Evolutionary conservation across 1,140 invertebrate genomes (phyloP), one percentile per base, ranked within the genome.

Genomic region (Ceratitis capitata): DNA sequence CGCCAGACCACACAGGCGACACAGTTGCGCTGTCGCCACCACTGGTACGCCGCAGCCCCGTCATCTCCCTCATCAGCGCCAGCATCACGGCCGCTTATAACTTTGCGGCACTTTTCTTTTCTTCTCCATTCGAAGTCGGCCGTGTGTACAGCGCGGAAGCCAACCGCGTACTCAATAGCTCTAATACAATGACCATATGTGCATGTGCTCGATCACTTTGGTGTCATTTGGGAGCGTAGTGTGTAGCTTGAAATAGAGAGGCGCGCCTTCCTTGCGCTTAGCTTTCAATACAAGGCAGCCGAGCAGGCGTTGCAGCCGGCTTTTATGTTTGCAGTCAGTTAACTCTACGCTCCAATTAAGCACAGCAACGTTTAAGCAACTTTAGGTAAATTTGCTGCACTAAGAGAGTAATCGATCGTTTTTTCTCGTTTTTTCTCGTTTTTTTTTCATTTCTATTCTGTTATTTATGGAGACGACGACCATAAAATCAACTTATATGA

Each of bases 1-100:
- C 10, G 69, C 35, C 69, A 78, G 69, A 78, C 69, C 69, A 78
- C 69, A 78, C 69, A 78, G 39, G 39, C 69, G 39, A 78, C 69
- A 78, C 69, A 78, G 69, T 42, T 78, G 35, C n/a, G n/a, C 39
- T 39, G 69, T 47, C 69, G 69, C 69, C 69, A 42, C 69, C 45
- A 78, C 39, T 42, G 69, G 39, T 45, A 23, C n/a, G 39, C 56
- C 56, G 56, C 5, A 16, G 19, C 53, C 10, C 4, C 10, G 12
- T 19, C 19, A 56, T 0, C 10, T 19, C 12, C 19, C 6, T 56
- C 47, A 49, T 7, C 47, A 7, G 47, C n/a, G n/a, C n/a, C n/a
- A n/a, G n/a, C n/a, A n/a, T 14, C 47, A 9, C 26, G 58, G 58
- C 32, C 29, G 39, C 39, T 45, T 47, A n/a, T 26, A 39, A 23